These are phyloP conservation scores for Sesamia inferens DNA, from an alignment of 2,888 invertebrate species.

Conservation along the genomic window DNA sequence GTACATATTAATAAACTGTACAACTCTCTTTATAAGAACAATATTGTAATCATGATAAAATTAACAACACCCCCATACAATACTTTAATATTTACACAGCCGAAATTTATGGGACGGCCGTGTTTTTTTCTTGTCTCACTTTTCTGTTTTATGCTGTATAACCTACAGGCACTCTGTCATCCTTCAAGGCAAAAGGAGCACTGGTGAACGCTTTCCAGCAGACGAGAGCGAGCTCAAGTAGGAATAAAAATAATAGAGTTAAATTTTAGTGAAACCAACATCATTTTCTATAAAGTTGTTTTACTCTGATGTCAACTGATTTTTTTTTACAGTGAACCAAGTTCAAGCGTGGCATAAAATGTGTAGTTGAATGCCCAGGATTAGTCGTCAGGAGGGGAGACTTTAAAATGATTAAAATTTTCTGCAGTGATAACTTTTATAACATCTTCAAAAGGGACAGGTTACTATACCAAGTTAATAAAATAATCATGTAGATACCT, in stretches of 20 bases:
- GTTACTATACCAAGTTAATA: too few relatives aligned
- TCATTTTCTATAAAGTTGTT: neutral
- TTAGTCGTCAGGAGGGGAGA: neutral
- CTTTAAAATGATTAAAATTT: neutral
- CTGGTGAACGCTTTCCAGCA: neutral
- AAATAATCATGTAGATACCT: neutral
- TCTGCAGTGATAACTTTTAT: neutral
- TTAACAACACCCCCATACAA: neutral
- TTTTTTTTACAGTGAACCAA: neutral
- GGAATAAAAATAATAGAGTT: neutral
- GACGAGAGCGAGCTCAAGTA: neutral
- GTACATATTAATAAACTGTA: neutral
- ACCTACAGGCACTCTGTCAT: neutral
- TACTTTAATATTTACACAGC: neutral
- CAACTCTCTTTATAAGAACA: neutral
- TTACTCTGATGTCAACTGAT: too few relatives aligned
- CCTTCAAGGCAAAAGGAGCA: neutral
- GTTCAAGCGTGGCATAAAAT: neutral
- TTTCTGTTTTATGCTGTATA: neutral
- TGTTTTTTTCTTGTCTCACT: too few relatives aligned
- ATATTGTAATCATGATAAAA: neutral
- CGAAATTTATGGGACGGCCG: neutral
- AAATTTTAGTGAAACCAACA: neutral
- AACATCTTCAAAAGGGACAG: neutral
- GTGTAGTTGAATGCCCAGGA: neutral